Evolutionary conservation across 2,113 vertebrate species (phyloP), one percentile per base, ranked within the genome.

Genomic region (Corvus hawaiiensis): DNA sequence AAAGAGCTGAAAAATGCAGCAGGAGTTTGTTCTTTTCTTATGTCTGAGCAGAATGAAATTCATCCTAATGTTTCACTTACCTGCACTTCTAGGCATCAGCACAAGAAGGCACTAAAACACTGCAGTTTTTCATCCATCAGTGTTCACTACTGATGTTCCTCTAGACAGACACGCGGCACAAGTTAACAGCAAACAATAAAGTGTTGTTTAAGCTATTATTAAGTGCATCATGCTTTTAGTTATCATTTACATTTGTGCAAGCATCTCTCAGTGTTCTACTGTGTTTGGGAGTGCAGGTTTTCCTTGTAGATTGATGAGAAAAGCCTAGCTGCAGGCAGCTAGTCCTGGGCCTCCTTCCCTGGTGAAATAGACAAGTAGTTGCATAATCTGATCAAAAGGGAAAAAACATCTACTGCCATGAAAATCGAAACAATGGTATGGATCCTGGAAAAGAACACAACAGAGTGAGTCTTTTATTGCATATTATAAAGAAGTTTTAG

Each of bases 101-200:
- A 98, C 97, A 98, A 98, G 98, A 97, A 73, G 98, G 98, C 97
- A 92, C 97, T 96, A 95, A 96, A 98, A 96, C 98, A 98, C 98
- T 97, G 69, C 81, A 43, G 71, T 98, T 93, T 72, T 75, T 72
- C 48, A 55, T 59, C 69, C 41, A 41, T 85, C 49, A 44, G 67
- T 5, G 2, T 37, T 78, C 1, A 0, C 21, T 51, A 43, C 33
- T n/a, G 27, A 19, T 17, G 13, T 37, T 95, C 51, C 37, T 35
- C 68, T 20, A 41, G 67, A 43, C 80, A 80, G n/a, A 24, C 33
- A 17, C 3, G 13, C 35, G 64, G 59, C 35, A 55, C 13, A 28
- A 43, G 37, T 39, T 51, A 48, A 55, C 6, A 94, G 44, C 16
- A 48, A 85, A 52, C 3, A 33, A n/a, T 32, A 37, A 61, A 20